Evolutionary conservation across 2,797 vertebrate genomes (phyloP), one percentile per base, ranked within the genome.

Genomic region (Alcedo atthis): DNA sequence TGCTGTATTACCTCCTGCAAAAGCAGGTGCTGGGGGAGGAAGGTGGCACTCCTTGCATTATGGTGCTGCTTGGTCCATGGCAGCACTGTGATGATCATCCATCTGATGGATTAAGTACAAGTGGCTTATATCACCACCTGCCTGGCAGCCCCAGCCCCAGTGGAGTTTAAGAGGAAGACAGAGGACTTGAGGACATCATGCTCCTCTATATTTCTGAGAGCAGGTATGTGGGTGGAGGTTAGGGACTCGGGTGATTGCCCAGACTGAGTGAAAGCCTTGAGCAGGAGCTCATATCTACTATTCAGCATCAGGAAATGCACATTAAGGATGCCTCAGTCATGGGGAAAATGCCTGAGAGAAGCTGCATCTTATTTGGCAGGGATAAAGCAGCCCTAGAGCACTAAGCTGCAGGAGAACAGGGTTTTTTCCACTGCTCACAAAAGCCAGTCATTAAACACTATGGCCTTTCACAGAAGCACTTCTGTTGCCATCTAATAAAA

Each of bases 361-460:
- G 43, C 28, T 86, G 81, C 22, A 15, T 86, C 81, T 33, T 58
- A 51, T 30, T 76, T 86, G 87, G 46, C 0, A 0, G 43, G 74
- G 51, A 51, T 71, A 30, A 85, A 69, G 63, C 86, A 92, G 9
- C 74, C 78, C 86, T 43, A 55, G 83, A 92, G 84, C 90, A 90
- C 25, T 57, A 64, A 90, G 85, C 90, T 95, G 90, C 80, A 51
- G 70, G 76, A 83, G 70, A 79, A 51, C 16, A 37, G 67, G 67
- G 46, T 90, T 96, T 93, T 94, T 94, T 93, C 91, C 75, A 58
- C 70, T 76, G 74, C 91, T 92, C 78, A 54, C 62, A 66, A 81
- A 64, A 92, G 89, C 81, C 69, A 84, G 46, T 73, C 71, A 21
- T 88, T 81, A 73, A 88, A 76, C 43, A 79, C 75, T 7, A 3